Conservation (phyloP, 2,888 invertebrate genomes). For the Euclidia mi region DNA sequence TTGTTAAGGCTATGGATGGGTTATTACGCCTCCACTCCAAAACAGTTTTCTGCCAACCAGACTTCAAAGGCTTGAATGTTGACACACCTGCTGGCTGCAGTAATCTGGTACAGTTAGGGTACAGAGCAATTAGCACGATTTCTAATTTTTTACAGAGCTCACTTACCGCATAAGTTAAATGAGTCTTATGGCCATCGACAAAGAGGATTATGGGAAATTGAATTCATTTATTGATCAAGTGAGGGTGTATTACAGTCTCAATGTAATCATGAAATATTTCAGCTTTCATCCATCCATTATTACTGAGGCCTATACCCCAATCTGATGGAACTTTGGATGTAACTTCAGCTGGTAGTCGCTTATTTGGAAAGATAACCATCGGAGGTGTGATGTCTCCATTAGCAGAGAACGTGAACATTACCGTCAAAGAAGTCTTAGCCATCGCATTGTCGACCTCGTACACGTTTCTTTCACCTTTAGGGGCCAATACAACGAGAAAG, state of each 20-base stretch:
- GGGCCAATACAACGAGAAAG: slow-evolving; percentile 44
- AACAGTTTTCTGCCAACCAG: slow-evolving; percentile 25
- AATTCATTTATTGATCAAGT: slow-evolving; percentile 8
- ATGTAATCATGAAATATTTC: slow-evolving; percentile 32
- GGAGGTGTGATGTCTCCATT: slow-evolving; percentile 62
- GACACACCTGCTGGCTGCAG: slow-evolving; percentile 36
- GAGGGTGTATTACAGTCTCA: slow-evolving; percentile 5
- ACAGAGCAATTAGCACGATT: slow-evolving; percentile 33
- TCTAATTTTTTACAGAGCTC: slow-evolving; percentile 19
- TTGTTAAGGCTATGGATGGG: slow-evolving; percentile 28
- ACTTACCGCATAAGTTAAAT: slow-evolving; percentile 26
- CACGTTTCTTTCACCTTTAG: slow-evolving; percentile 58
- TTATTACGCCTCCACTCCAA: slow-evolving; percentile 29
- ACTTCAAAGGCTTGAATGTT: slow-evolving; percentile 31
- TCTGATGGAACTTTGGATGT: slow-evolving; percentile 56
- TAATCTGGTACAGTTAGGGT: slow-evolving; percentile 28
- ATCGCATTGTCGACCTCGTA: slow-evolving; percentile 67
- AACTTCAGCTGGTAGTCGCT: slow-evolving; percentile 60
- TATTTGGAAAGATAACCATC: slow-evolving; percentile 67
- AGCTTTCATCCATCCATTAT: slow-evolving; percentile 27
- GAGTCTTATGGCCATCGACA: slow-evolving; percentile 31
- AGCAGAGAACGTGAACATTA: slow-evolving; percentile 71
- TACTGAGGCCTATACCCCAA: slow-evolving; percentile 56
- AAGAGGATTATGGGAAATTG: slow-evolving; percentile 16
- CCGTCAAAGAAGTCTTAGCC: slow-evolving; percentile 65